Conservation (phyloP, 2,113 vertebrate species). For the Aegotheles bennettii region DNA sequence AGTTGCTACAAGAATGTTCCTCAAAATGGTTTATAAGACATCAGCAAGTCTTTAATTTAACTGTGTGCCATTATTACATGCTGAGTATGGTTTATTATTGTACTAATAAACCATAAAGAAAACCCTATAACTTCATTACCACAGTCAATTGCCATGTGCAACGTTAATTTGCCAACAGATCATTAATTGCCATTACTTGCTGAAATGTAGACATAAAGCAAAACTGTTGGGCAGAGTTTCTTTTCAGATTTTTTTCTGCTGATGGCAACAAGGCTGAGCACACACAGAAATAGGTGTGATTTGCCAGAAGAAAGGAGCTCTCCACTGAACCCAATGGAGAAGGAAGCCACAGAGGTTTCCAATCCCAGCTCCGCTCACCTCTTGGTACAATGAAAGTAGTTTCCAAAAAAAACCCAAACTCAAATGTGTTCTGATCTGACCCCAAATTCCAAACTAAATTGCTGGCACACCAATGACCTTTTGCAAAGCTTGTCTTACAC, state of each 20-base stretch:
- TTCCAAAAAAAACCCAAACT: neutral
- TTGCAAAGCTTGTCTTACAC: neutral
- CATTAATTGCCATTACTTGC: conserved; percentile 8
- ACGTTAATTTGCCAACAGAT: conserved; percentile 58
- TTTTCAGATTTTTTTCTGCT: neutral
- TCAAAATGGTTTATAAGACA: conserved; percentile 56
- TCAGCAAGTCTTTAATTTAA: conserved; percentile 69
- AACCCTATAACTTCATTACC: conserved; percentile 65
- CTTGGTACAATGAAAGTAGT: neutral
- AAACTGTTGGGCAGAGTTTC: conserved; percentile 24
- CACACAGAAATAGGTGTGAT: neutral
- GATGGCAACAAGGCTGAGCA: neutral
- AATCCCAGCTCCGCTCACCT: neutral
- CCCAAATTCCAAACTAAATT: neutral
- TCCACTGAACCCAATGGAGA: neutral
- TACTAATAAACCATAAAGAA: conserved; percentile 70
- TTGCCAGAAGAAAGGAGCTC: neutral
- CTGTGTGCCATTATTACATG: conserved; percentile 55
- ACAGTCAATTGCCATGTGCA: conserved; percentile 62
- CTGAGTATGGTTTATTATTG: conserved; percentile 63
- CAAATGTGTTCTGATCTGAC: neutral
- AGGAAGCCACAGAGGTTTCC: neutral
- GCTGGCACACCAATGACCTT: neutral
- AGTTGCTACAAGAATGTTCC: conserved; percentile 18
- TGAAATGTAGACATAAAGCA: conserved; percentile 39